Base-by-base conservation (phyloP, 2,888 invertebrate genomes). In the Diarsia mendica region DNA sequence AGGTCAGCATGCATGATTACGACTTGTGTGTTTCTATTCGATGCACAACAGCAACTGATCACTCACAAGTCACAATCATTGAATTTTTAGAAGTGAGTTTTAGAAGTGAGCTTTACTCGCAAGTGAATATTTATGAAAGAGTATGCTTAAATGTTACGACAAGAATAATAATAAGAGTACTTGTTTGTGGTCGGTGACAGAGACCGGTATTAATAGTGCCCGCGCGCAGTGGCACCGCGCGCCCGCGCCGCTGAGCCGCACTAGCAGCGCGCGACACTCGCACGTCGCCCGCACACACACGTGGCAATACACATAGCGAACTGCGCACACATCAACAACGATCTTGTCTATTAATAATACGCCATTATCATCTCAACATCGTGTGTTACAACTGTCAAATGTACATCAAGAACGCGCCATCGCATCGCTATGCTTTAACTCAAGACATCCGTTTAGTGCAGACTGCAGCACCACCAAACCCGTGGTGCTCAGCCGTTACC, bases 291-390 rank as follows among this genome's bases (percentile, higher is more conserved):
- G 2, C 85, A 85, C 84, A 61, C 81, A 80, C 80, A 72, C 77
- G 73, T 73, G 76, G 79, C 69, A 78, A 82, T 74, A 83, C 83
- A 88, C 84, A 83, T 77, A 77, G 76, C 79, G 75, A 66, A 75
- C 82, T 66, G 80, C 89, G 78, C 90, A 86, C 87, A 87, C 88
- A 82, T 87, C 85, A 87, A 88, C 80, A 89, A 89, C 91, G 89
- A 89, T 88, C 85, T 80, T 80, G 81, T 87, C 90, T 91, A 92
- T 89, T 90, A 90, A 91, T 92, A 93, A 88, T 82, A 83, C 83
- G 86, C 90, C 88, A 89, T 89, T 89, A 90, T 88, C 88, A 87
- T 87, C 87, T 87, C 84, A 87, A 72, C 86, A 86, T 83, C 85
- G 85, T 85, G 77, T 65, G 67, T 39, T 67, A 78, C 74, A 61